Evolutionary conservation across 1,140 invertebrate species (phyloP).

Genomic region (Coelopa frigida): DNA sequence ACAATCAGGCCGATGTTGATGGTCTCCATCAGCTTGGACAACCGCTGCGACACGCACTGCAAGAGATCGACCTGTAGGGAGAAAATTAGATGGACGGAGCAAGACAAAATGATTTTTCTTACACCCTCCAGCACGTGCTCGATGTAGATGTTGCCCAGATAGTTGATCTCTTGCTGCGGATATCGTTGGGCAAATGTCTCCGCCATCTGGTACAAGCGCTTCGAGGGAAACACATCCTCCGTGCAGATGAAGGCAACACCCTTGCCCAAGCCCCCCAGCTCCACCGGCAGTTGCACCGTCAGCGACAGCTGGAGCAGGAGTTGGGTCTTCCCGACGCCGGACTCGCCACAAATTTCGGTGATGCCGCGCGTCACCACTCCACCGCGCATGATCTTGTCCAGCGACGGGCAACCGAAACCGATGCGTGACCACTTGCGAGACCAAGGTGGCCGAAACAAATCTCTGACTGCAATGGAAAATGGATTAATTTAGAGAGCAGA

Average conservation of each 20-base stretch:
- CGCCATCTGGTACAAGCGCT: slow-evolving; percentile 52
- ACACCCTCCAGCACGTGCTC: slow-evolving; percentile 51
- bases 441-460: slow-evolving; percentile 17
- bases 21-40: slow-evolving; percentile 47
- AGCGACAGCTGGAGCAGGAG: slow-evolving; percentile 65
- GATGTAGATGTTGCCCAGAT: slow-evolving; percentile 34
- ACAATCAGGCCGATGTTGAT: slow-evolving; percentile 58
- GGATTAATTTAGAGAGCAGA: background rate
- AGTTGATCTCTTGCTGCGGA: slow-evolving; percentile 25
- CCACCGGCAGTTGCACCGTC: slow-evolving; percentile 34
- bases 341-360: slow-evolving; percentile 76
- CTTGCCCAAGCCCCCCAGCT: slow-evolving; percentile 39
- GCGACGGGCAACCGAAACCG: slow-evolving; percentile 52
- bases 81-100: background rate
- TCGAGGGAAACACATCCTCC: slow-evolving; percentile 66
- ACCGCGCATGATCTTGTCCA: slow-evolving; percentile 59
- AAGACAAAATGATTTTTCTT: slow-evolving; percentile 25
- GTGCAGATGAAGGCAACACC: slow-evolving; percentile 71
- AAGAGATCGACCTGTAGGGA: slow-evolving; percentile 42
- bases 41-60: slow-evolving; percentile 49
- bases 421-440: slow-evolving; percentile 43
- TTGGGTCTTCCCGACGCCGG: slow-evolving; percentile 80
- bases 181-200: slow-evolving; percentile 28
- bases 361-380: slow-evolving; percentile 67
- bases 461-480: slow-evolving; percentile 2